Evolutionary conservation across 53 echinoderm and acorn worm species (phyloP).

Genomic region (Paelopatides confundens): DNA sequence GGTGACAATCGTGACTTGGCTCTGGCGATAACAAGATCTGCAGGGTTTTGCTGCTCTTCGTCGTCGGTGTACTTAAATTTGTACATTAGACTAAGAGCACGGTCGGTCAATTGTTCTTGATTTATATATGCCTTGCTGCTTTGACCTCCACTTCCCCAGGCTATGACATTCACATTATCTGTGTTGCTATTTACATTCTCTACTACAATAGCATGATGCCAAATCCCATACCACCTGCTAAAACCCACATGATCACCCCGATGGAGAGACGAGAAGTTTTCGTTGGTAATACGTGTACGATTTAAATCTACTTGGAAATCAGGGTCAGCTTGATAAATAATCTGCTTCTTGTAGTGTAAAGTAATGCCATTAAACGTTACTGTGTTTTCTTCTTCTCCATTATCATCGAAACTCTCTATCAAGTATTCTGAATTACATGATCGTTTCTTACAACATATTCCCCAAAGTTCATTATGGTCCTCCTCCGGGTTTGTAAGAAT

Average conservation of each 20-base stretch:
- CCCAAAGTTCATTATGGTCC: background rate
- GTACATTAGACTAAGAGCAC: background rate
- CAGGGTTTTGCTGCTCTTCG: background rate
- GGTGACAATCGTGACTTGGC: background rate
- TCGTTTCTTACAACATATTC: conserved; percentile 11
- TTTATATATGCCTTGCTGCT: background rate
- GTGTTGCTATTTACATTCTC: background rate
- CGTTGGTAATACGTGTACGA: background rate
- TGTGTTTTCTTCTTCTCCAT: background rate
- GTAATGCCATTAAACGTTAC: background rate
- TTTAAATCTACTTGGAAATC: background rate
- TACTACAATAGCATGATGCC: background rate
- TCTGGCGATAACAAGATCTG: background rate
- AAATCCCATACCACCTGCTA: background rate
- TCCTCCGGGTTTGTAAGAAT: background rate
- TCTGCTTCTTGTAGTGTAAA: background rate
- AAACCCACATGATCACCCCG: conserved; percentile 12
- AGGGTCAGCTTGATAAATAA: background rate
- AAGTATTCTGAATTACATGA: background rate
- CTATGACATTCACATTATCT: background rate
- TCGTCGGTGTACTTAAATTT: background rate
- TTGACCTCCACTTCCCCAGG: background rate
- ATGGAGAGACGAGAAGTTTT: background rate
- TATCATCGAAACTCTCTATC: background rate
- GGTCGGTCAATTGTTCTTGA: background rate